Base-by-base conservation (phyloP, 2,797 vertebrate genomes). In the Atherinosoma microstoma region DNA sequence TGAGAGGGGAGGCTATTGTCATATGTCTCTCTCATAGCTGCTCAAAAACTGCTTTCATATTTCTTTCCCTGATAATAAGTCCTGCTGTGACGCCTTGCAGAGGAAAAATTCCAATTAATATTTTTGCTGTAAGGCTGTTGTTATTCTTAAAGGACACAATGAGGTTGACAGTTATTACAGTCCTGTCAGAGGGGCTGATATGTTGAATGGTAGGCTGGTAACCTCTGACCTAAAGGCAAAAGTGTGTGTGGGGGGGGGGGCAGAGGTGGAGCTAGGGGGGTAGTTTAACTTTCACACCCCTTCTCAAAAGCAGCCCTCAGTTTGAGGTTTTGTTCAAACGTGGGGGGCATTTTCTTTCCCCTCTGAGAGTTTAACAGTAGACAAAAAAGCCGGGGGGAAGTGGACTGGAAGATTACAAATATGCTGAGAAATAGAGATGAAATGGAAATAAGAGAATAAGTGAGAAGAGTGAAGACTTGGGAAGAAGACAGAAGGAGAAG, bases 151-250 rank as follows among this genome's bases (percentile, higher is more conserved):
- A 64, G 34, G 54, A 61, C 66, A 78, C 65, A 81, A 73, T 64
- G 78, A 70, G 18, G 34, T 34, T 65, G 73, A 74, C 60, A 73
- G 77, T 84, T 75, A 73, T 73, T 80, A 64, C 13, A 36, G 68
- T 47, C 45, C 76, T 78, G 85, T 85, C 67, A 80, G 47, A 63
- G 53, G 35, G 64, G 73, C 35, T 78, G 77, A 76, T 77, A 85
- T 80, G 63, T 70, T 78, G 76, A 86, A 84, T 78, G 65, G 76
- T 65, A 40, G 58, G 70, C 65, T 75, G 36, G 58, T 75, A 76
- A 88, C 79, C 82, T 87, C 58, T 89, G 84, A 86, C 86, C 78
- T 38, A 2, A 1, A 58, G 22, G 74, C 27, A 82, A 64, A 79
- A 47, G n/a, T n/a, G n/a, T n/a, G 40, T 15, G 40, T 12, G 8